Percentiles rank a stretch among this genome's conserved stretches.
These are phyloP conservation scores for Trichonephila clavata DNA, from an alignment of 1,140 invertebrate species.

Conservation along the genomic window DNA sequence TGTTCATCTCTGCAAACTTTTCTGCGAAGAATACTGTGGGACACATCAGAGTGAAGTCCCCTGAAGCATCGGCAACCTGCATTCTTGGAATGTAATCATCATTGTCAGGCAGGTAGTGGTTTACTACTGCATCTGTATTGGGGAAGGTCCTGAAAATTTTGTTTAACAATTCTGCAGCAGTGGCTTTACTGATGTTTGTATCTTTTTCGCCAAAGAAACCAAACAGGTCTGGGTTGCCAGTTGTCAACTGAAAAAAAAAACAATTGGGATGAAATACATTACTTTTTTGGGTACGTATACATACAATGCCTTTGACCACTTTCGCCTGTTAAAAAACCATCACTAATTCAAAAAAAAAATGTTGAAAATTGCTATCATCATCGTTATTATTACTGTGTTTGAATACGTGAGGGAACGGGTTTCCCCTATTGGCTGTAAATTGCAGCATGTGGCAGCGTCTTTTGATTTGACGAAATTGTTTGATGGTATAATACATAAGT, in stretches of 20 bases:
- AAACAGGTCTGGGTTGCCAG: neutral
- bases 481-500: too few species aligned
- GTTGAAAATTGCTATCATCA: too few species aligned
- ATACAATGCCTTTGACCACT: too few species aligned
- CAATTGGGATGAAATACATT: neutral
- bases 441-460: too few species aligned
- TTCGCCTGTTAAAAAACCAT: too few species aligned
- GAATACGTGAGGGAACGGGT: too few species aligned
- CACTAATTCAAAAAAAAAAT: too few species aligned
- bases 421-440: too few species aligned
- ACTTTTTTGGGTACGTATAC: too few species aligned
- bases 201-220: constrained; percentile 30
- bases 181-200: neutral
- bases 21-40: constrained; percentile 16
- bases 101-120: neutral
- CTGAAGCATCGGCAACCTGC: neutral
- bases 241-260: neutral
- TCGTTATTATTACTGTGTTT: too few species aligned
- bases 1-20: neutral
- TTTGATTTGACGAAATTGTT: too few species aligned
- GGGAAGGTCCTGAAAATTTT: neutral
- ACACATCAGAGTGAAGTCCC: neutral
- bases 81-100: neutral
- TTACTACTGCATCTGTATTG: neutral
- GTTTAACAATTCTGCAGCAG: neutral